These are phyloP conservation scores for Notocelia uddmanniana DNA, from an alignment of 2,888 invertebrate genomes.

Conservation along the genomic window DNA sequence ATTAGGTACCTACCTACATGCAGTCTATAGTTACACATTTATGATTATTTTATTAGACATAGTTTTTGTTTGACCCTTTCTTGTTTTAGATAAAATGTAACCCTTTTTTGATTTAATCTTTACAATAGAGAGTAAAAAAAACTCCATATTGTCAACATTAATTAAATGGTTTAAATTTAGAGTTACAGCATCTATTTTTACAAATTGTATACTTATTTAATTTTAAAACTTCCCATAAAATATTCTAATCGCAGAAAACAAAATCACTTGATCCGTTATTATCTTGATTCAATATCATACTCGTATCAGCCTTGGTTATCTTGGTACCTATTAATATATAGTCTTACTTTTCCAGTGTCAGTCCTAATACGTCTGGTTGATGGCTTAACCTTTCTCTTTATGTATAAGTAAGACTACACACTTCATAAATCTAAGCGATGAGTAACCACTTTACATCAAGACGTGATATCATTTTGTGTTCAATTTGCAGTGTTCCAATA, in stretches of 20 bases:
- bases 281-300: not conserved
- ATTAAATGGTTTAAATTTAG: too few species aligned
- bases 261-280: not conserved
- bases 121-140: too few species aligned
- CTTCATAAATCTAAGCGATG: conserved; percentile 19
- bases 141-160: too few species aligned
- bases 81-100: too few species aligned
- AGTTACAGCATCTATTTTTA: not conserved
- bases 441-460: conserved; percentile 13
- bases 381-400: conserved; percentile 28
- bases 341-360: not conserved
- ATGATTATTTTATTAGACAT: too few species aligned
- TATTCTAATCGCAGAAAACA: not conserved
- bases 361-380: not conserved
- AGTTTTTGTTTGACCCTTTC: too few species aligned
- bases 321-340: too few species aligned
- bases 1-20: too few species aligned
- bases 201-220: too few species aligned
- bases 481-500: conserved; percentile 9
- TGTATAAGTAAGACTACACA: conserved; percentile 6
- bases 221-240: not conserved
- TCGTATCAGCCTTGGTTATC: too few species aligned
- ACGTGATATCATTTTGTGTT: conserved; percentile 11
- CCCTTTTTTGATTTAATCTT: too few species aligned
- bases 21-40: too few species aligned